A percentile compares a stretch with the other conserved stretches of the same genome.
These are phyloP conservation scores for Paraplagusia blochii DNA, from an alignment of 2,113 vertebrate species.

Conservation along the genomic window DNA sequence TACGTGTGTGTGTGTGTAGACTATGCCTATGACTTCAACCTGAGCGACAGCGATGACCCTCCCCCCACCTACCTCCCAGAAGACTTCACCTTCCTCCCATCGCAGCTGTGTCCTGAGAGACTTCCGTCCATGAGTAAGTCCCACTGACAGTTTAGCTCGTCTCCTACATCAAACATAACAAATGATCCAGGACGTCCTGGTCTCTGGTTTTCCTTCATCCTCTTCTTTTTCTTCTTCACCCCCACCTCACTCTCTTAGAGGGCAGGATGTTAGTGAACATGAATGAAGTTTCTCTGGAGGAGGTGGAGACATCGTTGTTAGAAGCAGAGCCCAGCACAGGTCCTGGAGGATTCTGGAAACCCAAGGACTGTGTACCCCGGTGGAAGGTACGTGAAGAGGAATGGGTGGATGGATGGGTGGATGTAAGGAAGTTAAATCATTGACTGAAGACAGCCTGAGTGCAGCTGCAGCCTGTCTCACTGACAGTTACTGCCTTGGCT, in stretches of 20 bases:
- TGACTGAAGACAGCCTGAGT: too few species aligned
- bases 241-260: constrained; percentile 70
- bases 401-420: not conserved
- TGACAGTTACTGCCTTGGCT: too few species aligned
- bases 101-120: constrained; percentile 86
- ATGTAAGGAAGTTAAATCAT: not conserved
- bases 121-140: constrained; percentile 97
- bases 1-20: constrained; percentile 69
- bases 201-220: not conserved
- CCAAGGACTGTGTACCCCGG: constrained; percentile 87
- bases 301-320: constrained; percentile 81
- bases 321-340: constrained; percentile 76
- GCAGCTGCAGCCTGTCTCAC: too few species aligned
- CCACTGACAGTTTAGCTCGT: too few species aligned
- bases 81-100: constrained; percentile 90
- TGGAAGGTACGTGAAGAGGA: constrained; percentile 84
- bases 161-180: too few species aligned
- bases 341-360: constrained; percentile 90
- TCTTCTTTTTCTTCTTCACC: not conserved
- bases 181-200: not conserved
- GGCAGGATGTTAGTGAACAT: constrained; percentile 90
- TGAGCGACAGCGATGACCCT: constrained; percentile 85
- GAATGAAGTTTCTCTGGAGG: constrained; percentile 88
- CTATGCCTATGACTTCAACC: constrained; percentile 90
- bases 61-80: constrained; percentile 90